Evolutionary conservation across 2,888 invertebrate genomes (phyloP).

Genomic region (Drosophila nr. medialis): DNA sequence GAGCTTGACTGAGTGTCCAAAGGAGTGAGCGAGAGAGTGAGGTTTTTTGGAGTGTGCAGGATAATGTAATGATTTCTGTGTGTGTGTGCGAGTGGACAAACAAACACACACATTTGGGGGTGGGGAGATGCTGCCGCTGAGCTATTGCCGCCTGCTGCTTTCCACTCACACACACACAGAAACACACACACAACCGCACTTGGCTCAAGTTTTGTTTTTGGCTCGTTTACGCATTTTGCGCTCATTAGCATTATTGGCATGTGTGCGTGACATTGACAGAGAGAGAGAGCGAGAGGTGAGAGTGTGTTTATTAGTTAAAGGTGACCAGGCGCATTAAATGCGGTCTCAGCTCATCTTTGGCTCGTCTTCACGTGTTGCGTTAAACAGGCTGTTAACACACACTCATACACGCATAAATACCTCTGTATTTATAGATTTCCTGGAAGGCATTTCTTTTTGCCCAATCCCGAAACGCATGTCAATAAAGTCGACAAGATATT

Average conservation of each 20-base stretch:
- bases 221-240: constrained; percentile 70
- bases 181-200: constrained; percentile 1
- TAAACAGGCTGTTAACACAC: constrained; percentile 50
- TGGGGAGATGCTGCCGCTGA: constrained; percentile 3
- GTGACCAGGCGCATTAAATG: constrained; percentile 43
- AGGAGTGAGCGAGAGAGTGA: constrained; percentile 1
- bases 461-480: constrained; percentile 7
- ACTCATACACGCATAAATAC: background rate
- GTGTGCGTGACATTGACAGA: constrained; percentile 52
- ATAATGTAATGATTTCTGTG: constrained; percentile 57
- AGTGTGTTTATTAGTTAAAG: constrained; percentile 29
- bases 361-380: constrained; percentile 46
- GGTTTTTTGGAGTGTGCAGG: constrained; percentile 45
- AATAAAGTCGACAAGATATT: constrained; percentile 11
- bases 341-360: constrained; percentile 39
- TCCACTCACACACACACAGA: constrained; percentile 6
- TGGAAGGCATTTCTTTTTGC: constrained; percentile 41
- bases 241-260: constrained; percentile 74
- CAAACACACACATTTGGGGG: constrained; percentile 1
- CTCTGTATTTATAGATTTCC: constrained; percentile 57
- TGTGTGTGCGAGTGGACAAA: constrained; percentile 19
- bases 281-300: constrained; percentile 8
- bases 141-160: constrained; percentile 21
- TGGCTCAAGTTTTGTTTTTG: constrained; percentile 32
- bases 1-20: constrained; percentile 6